A percentile compares a stretch with the other conserved stretches of the same genome.
Conservation (phyloP, 2,113 vertebrate species). For the Salvator merianae region DNA sequence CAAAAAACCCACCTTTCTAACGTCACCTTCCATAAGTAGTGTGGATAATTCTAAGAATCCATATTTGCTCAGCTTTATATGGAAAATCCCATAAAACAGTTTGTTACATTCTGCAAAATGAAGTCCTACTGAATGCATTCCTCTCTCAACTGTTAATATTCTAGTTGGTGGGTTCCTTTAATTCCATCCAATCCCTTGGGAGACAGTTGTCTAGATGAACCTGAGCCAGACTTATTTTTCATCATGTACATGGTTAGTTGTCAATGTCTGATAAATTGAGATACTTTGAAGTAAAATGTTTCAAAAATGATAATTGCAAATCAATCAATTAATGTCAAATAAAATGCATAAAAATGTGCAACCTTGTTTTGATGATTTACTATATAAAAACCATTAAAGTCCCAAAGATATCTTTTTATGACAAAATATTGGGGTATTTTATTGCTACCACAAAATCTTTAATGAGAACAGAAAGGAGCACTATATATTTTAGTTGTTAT, state of each 20-base stretch:
- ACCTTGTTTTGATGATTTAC: background rate
- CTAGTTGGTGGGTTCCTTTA: background rate
- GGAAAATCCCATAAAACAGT: background rate
- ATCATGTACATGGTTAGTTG: background rate
- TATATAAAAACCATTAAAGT: background rate
- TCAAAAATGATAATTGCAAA: constrained; percentile 6
- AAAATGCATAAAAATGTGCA: background rate
- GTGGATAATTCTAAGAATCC: background rate
- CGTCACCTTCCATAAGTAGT: background rate
- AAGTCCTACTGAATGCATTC: background rate
- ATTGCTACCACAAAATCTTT: background rate
- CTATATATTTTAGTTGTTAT: constrained; percentile 15
- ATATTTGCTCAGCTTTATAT: background rate
- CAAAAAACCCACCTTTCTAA: too few species aligned
- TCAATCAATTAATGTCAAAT: background rate
- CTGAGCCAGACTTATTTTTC: background rate
- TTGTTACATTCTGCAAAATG: background rate
- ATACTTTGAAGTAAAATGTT: background rate
- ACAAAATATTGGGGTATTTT: constrained; percentile 18
- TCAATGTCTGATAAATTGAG: background rate
- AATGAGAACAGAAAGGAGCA: background rate
- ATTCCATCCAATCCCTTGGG: background rate
- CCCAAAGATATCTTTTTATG: constrained; percentile 5
- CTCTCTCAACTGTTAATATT: background rate
- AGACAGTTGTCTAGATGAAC: background rate